A percentile compares a stretch with the other conserved stretches of the same genome.
Evolutionary conservation across 2,113 vertebrate species (phyloP).

Genomic region (Calonectris borealis): DNA sequence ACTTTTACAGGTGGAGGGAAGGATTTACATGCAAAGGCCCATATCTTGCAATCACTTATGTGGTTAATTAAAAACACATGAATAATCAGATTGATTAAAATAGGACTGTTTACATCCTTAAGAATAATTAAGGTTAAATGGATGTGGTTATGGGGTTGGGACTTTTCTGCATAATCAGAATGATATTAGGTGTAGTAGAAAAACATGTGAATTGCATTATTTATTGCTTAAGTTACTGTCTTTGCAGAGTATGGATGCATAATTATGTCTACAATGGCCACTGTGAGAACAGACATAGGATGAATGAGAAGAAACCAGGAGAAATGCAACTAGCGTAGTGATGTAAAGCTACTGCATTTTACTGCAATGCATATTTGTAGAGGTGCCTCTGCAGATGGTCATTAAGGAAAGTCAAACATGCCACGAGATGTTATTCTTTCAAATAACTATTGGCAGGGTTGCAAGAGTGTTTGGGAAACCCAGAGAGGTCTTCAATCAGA

Average conservation of each 20-base stretch:
- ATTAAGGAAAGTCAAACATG: background rate
- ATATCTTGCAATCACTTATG: background rate
- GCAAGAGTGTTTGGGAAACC: background rate
- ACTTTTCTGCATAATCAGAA: background rate
- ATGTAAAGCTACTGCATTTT: background rate
- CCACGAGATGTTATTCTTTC: background rate
- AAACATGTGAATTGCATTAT: background rate
- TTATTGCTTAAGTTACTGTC: background rate
- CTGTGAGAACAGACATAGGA: background rate
- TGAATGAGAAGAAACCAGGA: background rate
- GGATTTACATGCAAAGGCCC: background rate
- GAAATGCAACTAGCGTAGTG: background rate
- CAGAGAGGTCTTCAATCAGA: background rate
- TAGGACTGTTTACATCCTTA: background rate
- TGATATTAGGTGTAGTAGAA: background rate
- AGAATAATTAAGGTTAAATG: background rate
- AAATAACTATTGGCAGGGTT: background rate
- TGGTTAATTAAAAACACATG: background rate
- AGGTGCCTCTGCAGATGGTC: background rate
- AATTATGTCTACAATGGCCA: background rate
- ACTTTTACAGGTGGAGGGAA: background rate
- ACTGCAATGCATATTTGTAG: background rate
- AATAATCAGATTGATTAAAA: constrained; percentile 18
- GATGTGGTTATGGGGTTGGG: background rate
- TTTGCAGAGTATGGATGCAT: background rate